These are phyloP conservation scores for Falco peregrinus DNA, from an alignment of 2,797 vertebrate species.

Conservation along the genomic window DNA sequence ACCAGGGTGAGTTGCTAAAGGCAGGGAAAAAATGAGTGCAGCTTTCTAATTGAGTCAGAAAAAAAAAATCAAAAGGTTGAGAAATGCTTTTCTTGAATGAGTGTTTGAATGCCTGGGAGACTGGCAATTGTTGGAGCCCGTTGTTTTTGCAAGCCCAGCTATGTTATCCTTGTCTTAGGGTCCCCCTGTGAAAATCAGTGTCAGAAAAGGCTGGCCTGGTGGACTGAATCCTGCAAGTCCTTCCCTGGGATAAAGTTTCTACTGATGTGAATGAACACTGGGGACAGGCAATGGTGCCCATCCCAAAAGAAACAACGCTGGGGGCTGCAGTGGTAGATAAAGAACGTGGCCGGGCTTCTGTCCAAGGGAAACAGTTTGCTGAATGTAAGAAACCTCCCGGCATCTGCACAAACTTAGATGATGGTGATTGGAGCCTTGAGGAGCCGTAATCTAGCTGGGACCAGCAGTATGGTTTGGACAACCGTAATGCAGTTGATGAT, in stretches of 20 bases:
- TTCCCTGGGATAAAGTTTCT: not conserved
- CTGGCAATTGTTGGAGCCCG: not conserved
- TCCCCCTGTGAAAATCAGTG: not conserved
- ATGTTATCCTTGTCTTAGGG: not conserved
- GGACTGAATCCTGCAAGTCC: not conserved
- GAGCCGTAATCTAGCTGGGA: not conserved
- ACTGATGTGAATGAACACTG: not conserved
- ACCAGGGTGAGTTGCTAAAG: not conserved
- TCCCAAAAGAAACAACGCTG: not conserved
- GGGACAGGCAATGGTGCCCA: not conserved
- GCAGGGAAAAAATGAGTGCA: conserved; percentile 5
- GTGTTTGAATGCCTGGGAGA: not conserved
- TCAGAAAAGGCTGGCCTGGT: not conserved
- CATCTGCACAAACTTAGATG: not conserved
- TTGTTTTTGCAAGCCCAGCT: not conserved
- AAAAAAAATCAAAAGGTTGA: not conserved
- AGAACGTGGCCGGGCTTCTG: not conserved
- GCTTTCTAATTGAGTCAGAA: not conserved
- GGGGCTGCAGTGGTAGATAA: not conserved
- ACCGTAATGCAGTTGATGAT: not conserved
- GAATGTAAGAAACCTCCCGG: not conserved
- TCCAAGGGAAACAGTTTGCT: not conserved
- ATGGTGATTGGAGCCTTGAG: not conserved
- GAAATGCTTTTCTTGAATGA: not conserved
- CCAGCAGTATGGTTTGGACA: not conserved